Evolutionary conservation across 2,113 vertebrate species (phyloP).

Genomic region (Fukomys damarensis): DNA sequence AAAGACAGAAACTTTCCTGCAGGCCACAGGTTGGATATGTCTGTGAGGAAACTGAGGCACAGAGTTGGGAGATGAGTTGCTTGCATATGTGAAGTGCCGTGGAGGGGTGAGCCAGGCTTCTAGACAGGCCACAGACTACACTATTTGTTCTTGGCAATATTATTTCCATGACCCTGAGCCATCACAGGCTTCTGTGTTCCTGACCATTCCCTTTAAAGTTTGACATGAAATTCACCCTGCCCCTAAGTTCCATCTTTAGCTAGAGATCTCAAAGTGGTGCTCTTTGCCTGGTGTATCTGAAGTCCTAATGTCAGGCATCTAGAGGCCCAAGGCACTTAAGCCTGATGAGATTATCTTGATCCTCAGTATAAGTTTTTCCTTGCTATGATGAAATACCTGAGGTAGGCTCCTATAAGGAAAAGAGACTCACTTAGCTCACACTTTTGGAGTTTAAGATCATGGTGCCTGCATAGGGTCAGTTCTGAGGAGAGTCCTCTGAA

Average conservation of each 20-base stretch:
- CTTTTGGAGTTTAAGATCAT: not conserved
- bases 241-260: not conserved
- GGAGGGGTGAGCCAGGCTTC: not conserved
- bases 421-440: not conserved
- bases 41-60: not conserved
- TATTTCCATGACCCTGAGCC: not conserved
- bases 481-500: not conserved
- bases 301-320: not conserved
- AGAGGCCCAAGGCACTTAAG: not conserved
- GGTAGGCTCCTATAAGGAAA: not conserved
- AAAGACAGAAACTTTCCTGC: not conserved
- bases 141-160: not conserved
- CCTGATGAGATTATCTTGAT: not conserved
- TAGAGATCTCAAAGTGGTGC: not conserved
- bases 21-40: not conserved
- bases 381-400: not conserved
- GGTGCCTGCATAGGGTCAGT: fast-evolving
- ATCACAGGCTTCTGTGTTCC: not conserved
- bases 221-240: not conserved
- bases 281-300: not conserved
- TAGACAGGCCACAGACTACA: not conserved
- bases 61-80: not conserved
- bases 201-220: not conserved
- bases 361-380: not conserved
- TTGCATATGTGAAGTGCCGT: not conserved